Conservation (phyloP, 2,113 vertebrate species). For the Pomatorhinus ruficollis region DNA sequence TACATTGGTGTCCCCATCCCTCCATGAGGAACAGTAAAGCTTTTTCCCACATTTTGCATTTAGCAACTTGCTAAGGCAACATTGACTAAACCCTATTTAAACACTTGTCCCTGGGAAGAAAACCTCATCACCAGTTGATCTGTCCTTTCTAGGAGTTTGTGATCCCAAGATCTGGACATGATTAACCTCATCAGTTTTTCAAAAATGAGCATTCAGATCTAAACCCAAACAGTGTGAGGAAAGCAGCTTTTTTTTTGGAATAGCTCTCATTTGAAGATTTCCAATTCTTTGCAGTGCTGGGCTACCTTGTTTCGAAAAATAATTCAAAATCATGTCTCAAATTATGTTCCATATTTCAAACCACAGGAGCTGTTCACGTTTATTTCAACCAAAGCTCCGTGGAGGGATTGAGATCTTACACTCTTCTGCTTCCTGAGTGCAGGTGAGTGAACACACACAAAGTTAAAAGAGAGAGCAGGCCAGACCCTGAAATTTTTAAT, state of each 20-base stretch:
- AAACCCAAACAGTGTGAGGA: neutral
- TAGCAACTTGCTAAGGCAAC: neutral
- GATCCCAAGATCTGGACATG: neutral
- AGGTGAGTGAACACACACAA: neutral
- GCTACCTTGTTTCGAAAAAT: neutral
- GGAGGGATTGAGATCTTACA: neutral
- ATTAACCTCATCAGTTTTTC: neutral
- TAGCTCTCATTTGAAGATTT: neutral
- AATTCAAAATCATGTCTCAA: neutral
- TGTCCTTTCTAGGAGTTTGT: neutral
- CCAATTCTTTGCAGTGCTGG: neutral
- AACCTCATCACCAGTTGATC: neutral
- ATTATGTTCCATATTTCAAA: neutral
- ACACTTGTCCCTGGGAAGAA: neutral
- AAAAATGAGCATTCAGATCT: neutral
- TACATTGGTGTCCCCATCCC: neutral
- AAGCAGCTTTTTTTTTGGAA: neutral
- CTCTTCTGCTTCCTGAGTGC: neutral
- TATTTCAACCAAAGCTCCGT: neutral
- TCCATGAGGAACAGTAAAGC: neutral
- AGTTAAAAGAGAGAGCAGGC: neutral
- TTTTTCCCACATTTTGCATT: neutral
- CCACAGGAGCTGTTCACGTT: neutral
- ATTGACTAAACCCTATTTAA: neutral
- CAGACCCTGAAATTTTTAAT: conserved; percentile 8